Percentiles rank a stretch among this genome's conserved stretches.
Conservation (phyloP, 1,140 invertebrate species). For the Prorops nasuta region DNA sequence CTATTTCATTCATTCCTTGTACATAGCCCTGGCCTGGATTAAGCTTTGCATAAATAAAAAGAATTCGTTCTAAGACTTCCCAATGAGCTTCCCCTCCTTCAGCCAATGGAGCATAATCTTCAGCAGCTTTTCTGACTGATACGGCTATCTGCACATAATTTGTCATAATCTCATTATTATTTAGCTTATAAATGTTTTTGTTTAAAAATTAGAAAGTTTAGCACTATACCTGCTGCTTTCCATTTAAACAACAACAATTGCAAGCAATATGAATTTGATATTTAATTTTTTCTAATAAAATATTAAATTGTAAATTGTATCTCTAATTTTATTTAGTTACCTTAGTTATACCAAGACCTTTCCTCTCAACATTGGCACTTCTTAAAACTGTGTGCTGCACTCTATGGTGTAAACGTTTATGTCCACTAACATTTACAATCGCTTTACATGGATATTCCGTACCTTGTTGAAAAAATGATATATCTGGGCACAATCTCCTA, state of each 20-base stretch:
- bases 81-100: conserved; percentile 87
- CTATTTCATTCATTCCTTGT: conserved; percentile 99
- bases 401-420: conserved; percentile 79
- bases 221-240: conserved; percentile 48
- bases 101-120: conserved; percentile 78
- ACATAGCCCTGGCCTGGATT: conserved; percentile 98
- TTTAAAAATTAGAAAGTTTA: too few relatives aligned
- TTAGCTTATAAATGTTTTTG: background rate
- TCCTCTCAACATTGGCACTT: conserved; percentile 83
- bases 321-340: conserved; percentile 54
- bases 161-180: background rate
- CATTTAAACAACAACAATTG: conserved; percentile 22
- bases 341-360: conserved; percentile 87
- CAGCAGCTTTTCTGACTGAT: conserved; percentile 65
- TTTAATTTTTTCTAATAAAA: background rate
- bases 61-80: conserved; percentile 96
- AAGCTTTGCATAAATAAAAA: conserved; percentile 96
- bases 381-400: conserved; percentile 84
- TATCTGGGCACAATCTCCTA: conserved; percentile 89
- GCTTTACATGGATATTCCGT: conserved; percentile 80
- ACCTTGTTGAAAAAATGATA: conserved; percentile 94
- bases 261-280: conserved; percentile 18
- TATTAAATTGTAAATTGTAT: conserved; percentile 2
- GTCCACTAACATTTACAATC: conserved; percentile 72
- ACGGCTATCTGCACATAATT: conserved; percentile 59